Evolutionary conservation across 1,140 invertebrate species (phyloP).

Genomic region (Aphaenogaster rudis): DNA sequence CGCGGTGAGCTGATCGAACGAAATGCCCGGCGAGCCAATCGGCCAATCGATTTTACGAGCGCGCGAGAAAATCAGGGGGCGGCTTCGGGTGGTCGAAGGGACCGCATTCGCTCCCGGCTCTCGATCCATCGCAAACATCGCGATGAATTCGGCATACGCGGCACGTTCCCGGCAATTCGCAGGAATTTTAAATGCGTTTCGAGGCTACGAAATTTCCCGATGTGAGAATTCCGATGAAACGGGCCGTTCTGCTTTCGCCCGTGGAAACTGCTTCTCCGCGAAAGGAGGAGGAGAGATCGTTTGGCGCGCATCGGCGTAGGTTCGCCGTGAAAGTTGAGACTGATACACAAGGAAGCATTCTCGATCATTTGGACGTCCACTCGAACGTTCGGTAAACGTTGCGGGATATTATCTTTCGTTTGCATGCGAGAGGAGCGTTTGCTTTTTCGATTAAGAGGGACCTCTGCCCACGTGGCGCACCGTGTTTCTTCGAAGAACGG

Average conservation of each 20-base stretch:
- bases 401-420: constrained; percentile 67
- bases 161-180: not conserved
- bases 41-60: constrained; percentile 57
- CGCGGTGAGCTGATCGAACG: constrained; percentile 33
- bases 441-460: constrained; percentile 63
- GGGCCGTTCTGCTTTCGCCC: constrained; percentile 35
- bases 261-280: constrained; percentile 26
- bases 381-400: constrained; percentile 57
- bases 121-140: not conserved
- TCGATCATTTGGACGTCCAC: constrained; percentile 55
- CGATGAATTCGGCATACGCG: not conserved
- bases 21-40: constrained; percentile 47
- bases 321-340: constrained; percentile 57
- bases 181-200: constrained; percentile 8
- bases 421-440: constrained; percentile 62
- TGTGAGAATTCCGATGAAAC: constrained; percentile 17
- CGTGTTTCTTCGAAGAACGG: constrained; percentile 57
- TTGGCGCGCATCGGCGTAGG: constrained; percentile 10
- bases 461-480: constrained; percentile 17
- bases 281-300: constrained; percentile 21
- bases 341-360: constrained; percentile 49
- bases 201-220: constrained; percentile 9
- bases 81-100: constrained; percentile 8
- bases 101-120: not conserved
- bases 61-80: constrained; percentile 59